A percentile compares a stretch with the other conserved stretches of the same genome.
These are phyloP conservation scores for Neogale vison DNA, from an alignment of 2,113 vertebrate species.

Conservation along the genomic window DNA sequence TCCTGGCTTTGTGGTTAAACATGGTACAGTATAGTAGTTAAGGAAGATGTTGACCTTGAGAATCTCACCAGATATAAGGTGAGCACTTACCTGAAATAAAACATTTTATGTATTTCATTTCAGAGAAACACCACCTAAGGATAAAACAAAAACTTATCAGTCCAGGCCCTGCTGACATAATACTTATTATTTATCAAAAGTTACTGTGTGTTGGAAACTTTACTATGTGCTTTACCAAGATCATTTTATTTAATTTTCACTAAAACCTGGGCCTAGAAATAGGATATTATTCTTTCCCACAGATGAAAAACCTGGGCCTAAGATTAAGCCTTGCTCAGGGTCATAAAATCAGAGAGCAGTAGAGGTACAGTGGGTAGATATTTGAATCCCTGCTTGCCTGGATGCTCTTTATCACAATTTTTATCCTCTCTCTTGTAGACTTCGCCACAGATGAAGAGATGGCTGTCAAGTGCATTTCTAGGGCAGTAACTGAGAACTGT, in stretches of 20 bases:
- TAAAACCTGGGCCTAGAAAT: not conserved
- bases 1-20: conserved; percentile 62
- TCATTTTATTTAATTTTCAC: conserved; percentile 27
- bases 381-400: not conserved
- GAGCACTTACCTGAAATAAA: conserved; percentile 31
- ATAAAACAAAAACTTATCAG: conserved; percentile 12
- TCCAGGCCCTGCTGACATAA: not conserved
- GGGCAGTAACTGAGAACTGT: not conserved
- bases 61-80: conserved; percentile 46
- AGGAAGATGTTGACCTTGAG: conserved; percentile 75
- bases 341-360: not conserved
- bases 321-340: not conserved
- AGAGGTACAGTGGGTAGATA: not conserved
- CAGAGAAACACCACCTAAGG: conserved; percentile 54
- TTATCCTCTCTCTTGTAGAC: not conserved
- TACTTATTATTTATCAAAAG: not conserved
- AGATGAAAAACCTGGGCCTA: not conserved
- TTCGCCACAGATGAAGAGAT: not conserved
- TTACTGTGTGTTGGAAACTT: not conserved
- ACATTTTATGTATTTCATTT: conserved; percentile 16
- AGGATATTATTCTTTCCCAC: not conserved
- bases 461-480: not conserved
- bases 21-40: conserved; percentile 38
- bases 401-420: not conserved
- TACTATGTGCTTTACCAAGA: not conserved